Evolutionary conservation across 1,140 invertebrate genomes (phyloP).

Genomic region (Rhyzopertha dominica): DNA sequence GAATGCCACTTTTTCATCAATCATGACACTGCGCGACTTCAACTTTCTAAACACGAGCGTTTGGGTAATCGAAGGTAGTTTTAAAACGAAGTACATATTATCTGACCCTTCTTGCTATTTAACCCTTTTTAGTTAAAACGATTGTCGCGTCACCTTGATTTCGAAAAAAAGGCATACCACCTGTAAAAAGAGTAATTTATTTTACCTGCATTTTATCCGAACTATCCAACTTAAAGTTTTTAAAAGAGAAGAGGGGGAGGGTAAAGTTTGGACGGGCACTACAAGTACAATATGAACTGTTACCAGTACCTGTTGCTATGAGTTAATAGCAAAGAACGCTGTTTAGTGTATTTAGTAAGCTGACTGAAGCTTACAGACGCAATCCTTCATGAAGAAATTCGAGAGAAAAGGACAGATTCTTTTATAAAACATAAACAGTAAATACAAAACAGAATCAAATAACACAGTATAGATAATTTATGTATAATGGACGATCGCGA

Average conservation of each 20-base stretch:
- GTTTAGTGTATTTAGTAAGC: not conserved
- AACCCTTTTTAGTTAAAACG: not conserved
- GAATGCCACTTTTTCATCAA: too few relatives aligned
- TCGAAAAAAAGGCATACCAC: not conserved
- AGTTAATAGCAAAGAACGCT: not conserved
- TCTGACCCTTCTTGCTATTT: not conserved
- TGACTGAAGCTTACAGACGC: not conserved
- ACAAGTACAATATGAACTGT: not conserved
- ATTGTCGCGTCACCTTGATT: not conserved
- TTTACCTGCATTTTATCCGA: not conserved
- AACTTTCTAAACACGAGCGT: not conserved
- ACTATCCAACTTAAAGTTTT: not conserved
- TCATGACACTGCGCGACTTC: not conserved
- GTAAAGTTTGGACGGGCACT: not conserved
- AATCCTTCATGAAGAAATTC: not conserved
- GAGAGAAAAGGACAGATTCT: not conserved
- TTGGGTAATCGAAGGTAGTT: not conserved
- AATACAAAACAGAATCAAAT: not conserved
- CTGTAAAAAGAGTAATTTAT: not conserved
- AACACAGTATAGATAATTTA: not conserved
- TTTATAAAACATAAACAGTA: not conserved
- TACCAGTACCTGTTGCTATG: not conserved
- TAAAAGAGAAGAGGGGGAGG: not conserved
- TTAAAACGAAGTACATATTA: not conserved
- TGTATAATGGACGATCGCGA: not conserved